Evolutionary conservation across 2,113 vertebrate species (phyloP).

Genomic region (Pomatorhinus ruficollis): DNA sequence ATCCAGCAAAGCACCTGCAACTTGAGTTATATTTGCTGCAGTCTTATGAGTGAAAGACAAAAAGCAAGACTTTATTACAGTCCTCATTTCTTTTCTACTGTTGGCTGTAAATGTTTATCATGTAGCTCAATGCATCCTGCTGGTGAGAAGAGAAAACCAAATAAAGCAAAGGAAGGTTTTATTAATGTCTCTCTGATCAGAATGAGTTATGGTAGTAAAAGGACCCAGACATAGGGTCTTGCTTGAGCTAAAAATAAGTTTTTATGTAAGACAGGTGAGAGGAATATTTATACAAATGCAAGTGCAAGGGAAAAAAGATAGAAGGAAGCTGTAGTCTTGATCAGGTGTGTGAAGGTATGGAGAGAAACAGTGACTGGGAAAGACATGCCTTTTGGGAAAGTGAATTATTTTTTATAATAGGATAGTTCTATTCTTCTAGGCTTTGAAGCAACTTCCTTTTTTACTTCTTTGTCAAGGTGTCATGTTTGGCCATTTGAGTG

Average conservation of each 20-base stretch:
- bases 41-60: neutral
- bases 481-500: neutral
- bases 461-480: neutral
- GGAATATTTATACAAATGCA: neutral
- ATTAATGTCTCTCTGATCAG: conserved; percentile 9
- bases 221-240: neutral
- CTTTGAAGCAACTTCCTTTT: neutral
- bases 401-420: neutral
- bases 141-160: neutral
- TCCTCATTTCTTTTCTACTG: conserved; percentile 30
- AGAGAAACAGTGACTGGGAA: neutral
- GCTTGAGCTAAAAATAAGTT: neutral
- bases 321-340: neutral
- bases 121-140: neutral
- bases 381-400: neutral
- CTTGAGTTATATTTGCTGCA: neutral
- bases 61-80: neutral
- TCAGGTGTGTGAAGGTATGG: neutral
- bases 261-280: neutral
- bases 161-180: conserved; percentile 14
- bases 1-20: neutral
- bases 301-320: neutral
- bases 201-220: neutral
- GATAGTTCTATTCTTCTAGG: neutral
- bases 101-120: conserved; percentile 22